A percentile compares a stretch with the other conserved stretches of the same genome.
Conservation (phyloP, 2,797 vertebrate genomes). For the Karalla daura region DNA sequence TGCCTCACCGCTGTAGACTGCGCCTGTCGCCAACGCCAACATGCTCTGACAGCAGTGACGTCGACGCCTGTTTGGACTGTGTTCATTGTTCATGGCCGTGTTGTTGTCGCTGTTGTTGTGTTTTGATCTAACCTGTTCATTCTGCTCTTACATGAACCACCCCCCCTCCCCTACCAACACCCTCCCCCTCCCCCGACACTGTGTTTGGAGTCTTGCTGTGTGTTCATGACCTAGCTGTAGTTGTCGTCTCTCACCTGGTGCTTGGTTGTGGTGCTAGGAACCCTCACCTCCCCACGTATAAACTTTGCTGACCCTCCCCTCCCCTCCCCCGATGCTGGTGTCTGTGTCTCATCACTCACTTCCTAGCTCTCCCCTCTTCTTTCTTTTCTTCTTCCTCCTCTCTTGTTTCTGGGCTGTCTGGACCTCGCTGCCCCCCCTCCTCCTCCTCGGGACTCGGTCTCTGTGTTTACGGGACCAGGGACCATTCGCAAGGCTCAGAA, state of each 20-base stretch:
- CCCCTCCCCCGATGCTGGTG: constrained; percentile 75
- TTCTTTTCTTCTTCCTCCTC: constrained; percentile 22
- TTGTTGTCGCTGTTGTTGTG: constrained; percentile 50
- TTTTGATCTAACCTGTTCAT: constrained; percentile 73
- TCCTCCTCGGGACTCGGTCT: constrained; percentile 61
- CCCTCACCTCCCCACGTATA: constrained; percentile 1
- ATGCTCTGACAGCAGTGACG: constrained; percentile 20
- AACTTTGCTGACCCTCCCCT: constrained; percentile 45
- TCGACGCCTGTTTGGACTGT: constrained; percentile 47
- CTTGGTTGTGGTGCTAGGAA: constrained; percentile 55
- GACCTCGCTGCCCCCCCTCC: constrained; percentile 47
- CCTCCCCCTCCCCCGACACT: neutral
- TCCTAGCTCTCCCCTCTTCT: constrained; percentile 85
- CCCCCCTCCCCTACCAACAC: no score
- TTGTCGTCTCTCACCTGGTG: constrained; percentile 44
- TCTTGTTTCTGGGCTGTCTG: constrained; percentile 62
- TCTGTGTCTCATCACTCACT: constrained; percentile 84
- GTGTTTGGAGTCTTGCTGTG: constrained; percentile 30
- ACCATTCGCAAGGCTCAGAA: constrained; percentile 99
- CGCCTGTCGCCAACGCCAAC: constrained; percentile 5
- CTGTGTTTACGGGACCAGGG: constrained; percentile 91
- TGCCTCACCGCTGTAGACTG: constrained; percentile 11
- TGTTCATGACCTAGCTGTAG: constrained; percentile 40
- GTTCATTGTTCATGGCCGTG: constrained; percentile 56
- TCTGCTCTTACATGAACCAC: constrained; percentile 64